Evolutionary conservation across 2,113 vertebrate genomes (phyloP), one percentile per base, ranked within the genome.

Genomic region (Heloderma charlesbogerti): DNA sequence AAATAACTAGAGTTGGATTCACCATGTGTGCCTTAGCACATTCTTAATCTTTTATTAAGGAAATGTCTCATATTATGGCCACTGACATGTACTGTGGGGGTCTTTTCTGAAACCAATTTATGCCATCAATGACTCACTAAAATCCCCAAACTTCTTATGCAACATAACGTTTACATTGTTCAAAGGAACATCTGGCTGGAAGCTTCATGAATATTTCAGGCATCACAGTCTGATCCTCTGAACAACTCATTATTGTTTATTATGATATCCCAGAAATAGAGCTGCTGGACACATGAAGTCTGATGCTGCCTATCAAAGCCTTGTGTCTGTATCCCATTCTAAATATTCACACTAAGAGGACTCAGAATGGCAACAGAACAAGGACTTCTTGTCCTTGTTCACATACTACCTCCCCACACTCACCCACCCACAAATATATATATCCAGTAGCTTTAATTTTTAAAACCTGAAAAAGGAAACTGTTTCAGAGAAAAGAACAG

Each of bases 181-280:
- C 80, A 66, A 43, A 82, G 94, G 77, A 87, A 93, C 84, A 95
- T 93, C 87, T 86, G 91, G 93, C 79, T 95, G 93, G 91, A 97
- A 96, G 90, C 87, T 96, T 92, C 94, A 91, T 31, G 84, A 94
- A 93, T 94, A 94, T 93, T 97, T 96, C 91, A 91, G 54, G 94
- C 91, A 94, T 88, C 94, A 89, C 2, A 16, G 69, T 75, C 95
- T 95, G 92, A 90, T 94, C 96, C 96, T 93, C 94, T 92, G 86
- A 97, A 96, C 90, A 93, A 91, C 85, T 95, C 93, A 81, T 84
- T 95, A 89, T 79, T 87, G 93, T 91, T 89, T 80, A 93, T 92
- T 92, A 92, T 86, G 93, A 72, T 87, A 86, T 92, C 93, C 92
- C 75, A 95, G 96, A 96, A 97, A 95, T 92, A 97, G 90, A 93